A percentile compares a stretch with the other conserved stretches of the same genome.
phyloP scores from a whole-genome alignment of 2,888 invertebrate species.

The Lasioglossum leucozonium region DNA sequence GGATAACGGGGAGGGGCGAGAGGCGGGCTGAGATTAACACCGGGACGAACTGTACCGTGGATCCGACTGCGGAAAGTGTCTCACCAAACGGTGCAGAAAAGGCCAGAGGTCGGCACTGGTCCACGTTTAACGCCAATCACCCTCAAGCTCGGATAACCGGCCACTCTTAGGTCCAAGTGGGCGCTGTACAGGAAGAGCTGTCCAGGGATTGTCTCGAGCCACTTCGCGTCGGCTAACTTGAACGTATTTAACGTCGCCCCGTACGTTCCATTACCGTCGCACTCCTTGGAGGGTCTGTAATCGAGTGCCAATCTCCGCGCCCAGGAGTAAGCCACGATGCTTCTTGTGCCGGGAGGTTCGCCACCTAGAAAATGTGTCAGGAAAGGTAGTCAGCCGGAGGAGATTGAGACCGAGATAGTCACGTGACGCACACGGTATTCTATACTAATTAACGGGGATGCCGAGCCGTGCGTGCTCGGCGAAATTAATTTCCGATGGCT shows the following conservation, averaged over 20 bases:
- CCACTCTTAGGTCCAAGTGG: constrained; percentile 80
- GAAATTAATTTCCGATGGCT: constrained; percentile 40
- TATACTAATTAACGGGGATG: constrained; percentile 39
- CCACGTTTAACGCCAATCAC: constrained; percentile 83
- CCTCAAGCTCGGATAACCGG: constrained; percentile 81
- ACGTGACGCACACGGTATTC: constrained; percentile 40
- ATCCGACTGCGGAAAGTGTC: constrained; percentile 54
- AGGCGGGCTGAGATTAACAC: not conserved
- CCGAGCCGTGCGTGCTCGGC: constrained; percentile 6
- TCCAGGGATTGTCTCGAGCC: constrained; percentile 81
- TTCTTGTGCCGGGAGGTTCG: constrained; percentile 85
- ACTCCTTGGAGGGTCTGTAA: constrained; percentile 80
- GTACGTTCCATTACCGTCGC: constrained; percentile 76
- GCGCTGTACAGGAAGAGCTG: constrained; percentile 81
- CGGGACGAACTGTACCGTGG: not conserved
- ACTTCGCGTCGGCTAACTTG: constrained; percentile 73
- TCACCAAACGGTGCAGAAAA: constrained; percentile 82
- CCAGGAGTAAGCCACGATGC: constrained; percentile 88
- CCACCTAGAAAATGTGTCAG: constrained; percentile 73
- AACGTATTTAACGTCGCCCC: constrained; percentile 70
- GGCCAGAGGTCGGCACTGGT: constrained; percentile 75
- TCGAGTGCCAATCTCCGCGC: constrained; percentile 83
- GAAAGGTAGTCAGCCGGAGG: constrained; percentile 4
- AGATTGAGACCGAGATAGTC: constrained; percentile 50
- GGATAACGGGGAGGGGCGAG: not conserved